Percentiles rank a stretch among this genome's conserved stretches.
phyloP scores from a whole-genome alignment of 2,888 invertebrate species.

The Odontocolon sp. region DNA sequence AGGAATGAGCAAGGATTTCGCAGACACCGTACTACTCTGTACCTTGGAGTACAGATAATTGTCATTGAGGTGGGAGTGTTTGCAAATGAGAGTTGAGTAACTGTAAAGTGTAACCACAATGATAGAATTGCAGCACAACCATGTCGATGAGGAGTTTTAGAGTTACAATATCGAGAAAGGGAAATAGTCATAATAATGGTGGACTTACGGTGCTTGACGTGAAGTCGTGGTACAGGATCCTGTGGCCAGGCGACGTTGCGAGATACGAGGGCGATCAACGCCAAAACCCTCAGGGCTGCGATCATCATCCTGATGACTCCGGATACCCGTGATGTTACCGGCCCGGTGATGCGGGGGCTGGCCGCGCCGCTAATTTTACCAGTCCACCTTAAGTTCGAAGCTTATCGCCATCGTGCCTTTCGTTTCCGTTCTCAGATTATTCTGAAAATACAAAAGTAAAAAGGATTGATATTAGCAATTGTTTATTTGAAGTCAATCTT shows the following conservation, averaged over 20 bases:
- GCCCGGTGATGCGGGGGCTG: slow-evolving; percentile 57
- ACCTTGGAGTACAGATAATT: background rate
- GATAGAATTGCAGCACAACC: background rate
- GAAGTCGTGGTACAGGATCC: slow-evolving; percentile 86
- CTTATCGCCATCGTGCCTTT: slow-evolving; percentile 70
- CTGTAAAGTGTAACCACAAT: background rate
- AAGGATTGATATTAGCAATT: background rate
- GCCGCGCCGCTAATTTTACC: slow-evolving; percentile 68
- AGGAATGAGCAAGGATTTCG: slow-evolving; percentile 7
- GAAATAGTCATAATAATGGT: background rate
- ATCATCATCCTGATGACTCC: slow-evolving; percentile 67
- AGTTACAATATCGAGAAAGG: background rate
- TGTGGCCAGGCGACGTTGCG: slow-evolving; percentile 87
- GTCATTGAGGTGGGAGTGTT: slow-evolving; percentile 4
- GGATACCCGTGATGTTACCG: slow-evolving; percentile 44
- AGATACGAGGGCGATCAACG: slow-evolving; percentile 83
- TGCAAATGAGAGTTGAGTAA: background rate
- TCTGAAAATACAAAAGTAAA: slow-evolving; percentile 22
- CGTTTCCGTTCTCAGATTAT: slow-evolving; percentile 2
- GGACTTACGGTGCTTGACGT: slow-evolving; percentile 85
- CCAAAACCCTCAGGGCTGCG: slow-evolving; percentile 76
- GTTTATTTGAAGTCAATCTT: background rate
- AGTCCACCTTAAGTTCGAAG: slow-evolving; percentile 68
- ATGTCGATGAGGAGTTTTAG: no score
- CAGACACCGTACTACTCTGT: background rate